Evolutionary conservation across 2,113 vertebrate genomes (phyloP).

Genomic region (Chamaea fasciata): DNA sequence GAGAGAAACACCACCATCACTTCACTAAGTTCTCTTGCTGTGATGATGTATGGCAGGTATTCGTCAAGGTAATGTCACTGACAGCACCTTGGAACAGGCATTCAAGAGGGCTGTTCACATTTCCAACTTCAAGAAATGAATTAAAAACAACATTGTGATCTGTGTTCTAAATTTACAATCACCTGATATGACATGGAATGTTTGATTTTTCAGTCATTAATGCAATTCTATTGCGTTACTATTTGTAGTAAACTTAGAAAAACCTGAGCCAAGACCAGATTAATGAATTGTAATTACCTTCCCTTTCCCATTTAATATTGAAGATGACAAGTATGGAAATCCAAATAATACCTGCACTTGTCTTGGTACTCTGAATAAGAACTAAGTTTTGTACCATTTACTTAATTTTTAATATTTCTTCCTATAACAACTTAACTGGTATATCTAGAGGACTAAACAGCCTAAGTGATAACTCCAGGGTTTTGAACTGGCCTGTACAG

Average conservation of each 20-base stretch:
- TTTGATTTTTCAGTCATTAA: neutral
- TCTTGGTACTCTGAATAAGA: neutral
- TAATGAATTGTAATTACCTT: neutral
- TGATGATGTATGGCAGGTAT: neutral
- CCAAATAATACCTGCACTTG: neutral
- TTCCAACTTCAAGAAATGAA: neutral
- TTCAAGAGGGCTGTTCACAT: neutral
- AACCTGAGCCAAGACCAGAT: neutral
- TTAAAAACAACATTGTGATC: neutral
- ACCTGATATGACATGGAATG: neutral
- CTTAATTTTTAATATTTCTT: neutral
- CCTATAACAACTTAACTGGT: neutral
- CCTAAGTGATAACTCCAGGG: neutral
- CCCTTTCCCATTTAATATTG: neutral
- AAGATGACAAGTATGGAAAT: neutral
- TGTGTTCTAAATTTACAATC: neutral
- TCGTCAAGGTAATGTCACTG: neutral
- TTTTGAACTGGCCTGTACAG: neutral
- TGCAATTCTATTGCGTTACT: neutral
- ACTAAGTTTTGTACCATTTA: neutral
- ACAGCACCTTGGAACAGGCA: neutral
- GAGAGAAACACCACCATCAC: neutral
- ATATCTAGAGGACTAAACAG: neutral
- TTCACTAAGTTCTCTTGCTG: neutral
- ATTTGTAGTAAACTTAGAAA: neutral